These are phyloP conservation scores for Zosterops japonicus DNA, from an alignment of 2,113 vertebrate species.

Conservation along the genomic window DNA sequence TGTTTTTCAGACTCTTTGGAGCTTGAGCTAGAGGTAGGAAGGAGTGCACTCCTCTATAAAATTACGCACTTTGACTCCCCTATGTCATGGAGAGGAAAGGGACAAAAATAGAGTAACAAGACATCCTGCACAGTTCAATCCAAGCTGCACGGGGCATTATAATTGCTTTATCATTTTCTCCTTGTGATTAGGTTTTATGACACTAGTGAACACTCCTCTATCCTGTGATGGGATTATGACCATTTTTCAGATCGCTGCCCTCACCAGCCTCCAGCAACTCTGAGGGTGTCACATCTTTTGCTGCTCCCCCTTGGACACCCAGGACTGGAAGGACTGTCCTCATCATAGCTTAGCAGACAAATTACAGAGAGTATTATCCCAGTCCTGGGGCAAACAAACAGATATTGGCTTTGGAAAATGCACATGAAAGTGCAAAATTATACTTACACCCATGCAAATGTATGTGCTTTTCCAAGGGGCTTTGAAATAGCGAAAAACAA, in stretches of 20 bases:
- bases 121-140: background rate
- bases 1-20: background rate
- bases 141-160: background rate
- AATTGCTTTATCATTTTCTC: background rate
- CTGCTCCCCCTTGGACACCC: background rate
- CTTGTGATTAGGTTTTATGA: background rate
- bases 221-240: background rate
- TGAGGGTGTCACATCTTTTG: background rate
- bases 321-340: background rate
- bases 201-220: background rate
- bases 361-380: background rate
- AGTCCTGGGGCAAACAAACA: background rate
- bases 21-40: background rate
- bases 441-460: background rate
- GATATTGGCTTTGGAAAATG: background rate
- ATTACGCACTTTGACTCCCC: background rate
- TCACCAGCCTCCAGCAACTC: background rate
- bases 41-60: background rate
- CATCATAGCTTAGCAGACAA: background rate
- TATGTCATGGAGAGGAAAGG: background rate
- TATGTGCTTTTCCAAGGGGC: background rate
- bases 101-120: background rate
- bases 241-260: background rate
- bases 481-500: background rate
- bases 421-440: fast-evolving